Conservation (phyloP, 2,797 vertebrate genomes). For the Hapalemur alaotrensis region DNA sequence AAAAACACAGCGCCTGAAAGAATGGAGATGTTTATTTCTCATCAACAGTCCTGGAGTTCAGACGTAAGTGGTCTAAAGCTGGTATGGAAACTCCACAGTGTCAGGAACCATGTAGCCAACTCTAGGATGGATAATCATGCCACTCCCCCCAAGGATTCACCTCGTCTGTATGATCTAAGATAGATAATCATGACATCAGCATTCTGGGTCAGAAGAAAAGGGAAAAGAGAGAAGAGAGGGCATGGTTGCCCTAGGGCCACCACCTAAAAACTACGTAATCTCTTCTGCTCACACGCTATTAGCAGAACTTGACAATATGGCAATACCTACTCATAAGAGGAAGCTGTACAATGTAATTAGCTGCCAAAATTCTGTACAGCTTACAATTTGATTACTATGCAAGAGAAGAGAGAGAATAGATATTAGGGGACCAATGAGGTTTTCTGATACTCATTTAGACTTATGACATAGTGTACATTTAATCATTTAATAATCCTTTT, state of each 20-base stretch:
- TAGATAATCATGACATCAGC: no score
- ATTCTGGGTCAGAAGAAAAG: background rate
- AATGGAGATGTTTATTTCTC: background rate
- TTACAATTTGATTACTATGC: background rate
- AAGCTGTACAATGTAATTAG: background rate
- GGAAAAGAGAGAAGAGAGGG: background rate
- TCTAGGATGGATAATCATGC: background rate
- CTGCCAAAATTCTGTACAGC: background rate
- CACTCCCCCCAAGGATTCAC: background rate
- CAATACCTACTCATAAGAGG: background rate
- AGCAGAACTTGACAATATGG: background rate
- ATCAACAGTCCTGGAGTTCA: background rate
- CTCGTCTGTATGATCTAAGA: background rate
- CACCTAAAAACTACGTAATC: background rate
- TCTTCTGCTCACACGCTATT: background rate
- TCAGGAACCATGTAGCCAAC: background rate
- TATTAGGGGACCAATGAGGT: background rate
- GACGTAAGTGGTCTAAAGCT: background rate
- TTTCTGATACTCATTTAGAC: background rate
- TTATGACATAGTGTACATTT: background rate
- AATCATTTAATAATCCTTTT: background rate
- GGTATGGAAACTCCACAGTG: background rate
- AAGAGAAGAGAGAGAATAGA: background rate
- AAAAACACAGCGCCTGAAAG: background rate
- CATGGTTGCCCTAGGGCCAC: background rate